phyloP scores from a whole-genome alignment of 2,888 invertebrate genomes.

The Rhorus exstirpatorius region DNA sequence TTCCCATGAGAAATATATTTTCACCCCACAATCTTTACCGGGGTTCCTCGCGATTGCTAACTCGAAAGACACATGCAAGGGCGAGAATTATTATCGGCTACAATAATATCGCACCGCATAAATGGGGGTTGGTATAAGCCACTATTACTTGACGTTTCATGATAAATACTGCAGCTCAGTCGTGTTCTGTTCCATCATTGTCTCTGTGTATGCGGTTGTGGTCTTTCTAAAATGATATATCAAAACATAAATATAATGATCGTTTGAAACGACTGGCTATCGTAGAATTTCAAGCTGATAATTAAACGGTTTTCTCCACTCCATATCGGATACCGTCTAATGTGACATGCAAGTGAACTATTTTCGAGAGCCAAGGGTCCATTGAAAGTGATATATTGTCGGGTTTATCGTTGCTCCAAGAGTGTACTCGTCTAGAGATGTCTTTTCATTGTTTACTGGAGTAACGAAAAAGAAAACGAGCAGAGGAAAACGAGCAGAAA shows the following conservation, averaged over 20 bases:
- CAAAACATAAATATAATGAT: too few relatives aligned
- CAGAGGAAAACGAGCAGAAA: neutral
- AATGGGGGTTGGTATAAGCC: slow-evolving; percentile 15
- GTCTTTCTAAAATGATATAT: too few relatives aligned
- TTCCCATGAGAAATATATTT: slow-evolving; percentile 45
- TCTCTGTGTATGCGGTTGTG: neutral
- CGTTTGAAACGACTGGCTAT: neutral
- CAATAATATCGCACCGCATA: slow-evolving; percentile 38
- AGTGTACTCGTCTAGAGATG: neutral
- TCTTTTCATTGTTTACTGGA: slow-evolving; percentile 17
- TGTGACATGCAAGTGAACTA: neutral
- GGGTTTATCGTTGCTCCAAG: neutral
- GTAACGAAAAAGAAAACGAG: neutral
- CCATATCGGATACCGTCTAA: neutral
- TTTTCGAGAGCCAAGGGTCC: neutral
- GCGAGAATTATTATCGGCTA: slow-evolving; percentile 47
- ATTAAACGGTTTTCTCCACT: neutral
- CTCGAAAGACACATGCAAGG: slow-evolving; percentile 20
- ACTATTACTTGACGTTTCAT: slow-evolving; percentile 16
- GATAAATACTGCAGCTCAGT: slow-evolving; percentile 38
- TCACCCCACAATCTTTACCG: slow-evolving; percentile 16
- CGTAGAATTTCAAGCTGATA: neutral
- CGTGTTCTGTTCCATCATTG: neutral
- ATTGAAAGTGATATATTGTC: neutral
- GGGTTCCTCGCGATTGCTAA: slow-evolving; percentile 3